Evolutionary conservation across 2,888 invertebrate species (phyloP).

Genomic region (Limnephilus lunatus): DNA sequence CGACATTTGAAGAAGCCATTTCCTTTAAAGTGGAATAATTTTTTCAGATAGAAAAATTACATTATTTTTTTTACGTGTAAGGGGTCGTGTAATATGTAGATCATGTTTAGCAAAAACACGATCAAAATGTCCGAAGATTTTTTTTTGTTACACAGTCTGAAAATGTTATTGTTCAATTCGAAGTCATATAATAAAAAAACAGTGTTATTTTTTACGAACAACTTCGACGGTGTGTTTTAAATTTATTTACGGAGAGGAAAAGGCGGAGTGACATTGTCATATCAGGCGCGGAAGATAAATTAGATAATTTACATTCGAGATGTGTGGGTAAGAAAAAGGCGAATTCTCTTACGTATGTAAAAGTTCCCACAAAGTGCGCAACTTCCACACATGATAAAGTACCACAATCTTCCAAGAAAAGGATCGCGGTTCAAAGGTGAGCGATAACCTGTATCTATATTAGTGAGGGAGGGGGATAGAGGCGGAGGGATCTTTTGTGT

Average conservation of each 20-base stretch:
- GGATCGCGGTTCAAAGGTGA: conserved; percentile 59
- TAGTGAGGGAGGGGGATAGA: conserved; percentile 49
- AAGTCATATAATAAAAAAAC: not conserved
- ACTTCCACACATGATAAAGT: conserved; percentile 44
- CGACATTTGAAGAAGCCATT: not conserved
- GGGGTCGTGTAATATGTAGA: not conserved
- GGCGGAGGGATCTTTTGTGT: conserved; percentile 37
- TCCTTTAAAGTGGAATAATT: not conserved
- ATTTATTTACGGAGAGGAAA: not conserved
- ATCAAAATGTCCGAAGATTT: not conserved
- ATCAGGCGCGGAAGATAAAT: conserved; percentile 31
- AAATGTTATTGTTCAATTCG: not conserved
- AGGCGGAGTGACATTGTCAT: conserved; percentile 39
- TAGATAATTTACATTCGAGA: conserved; percentile 48
- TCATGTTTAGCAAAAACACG: not conserved
- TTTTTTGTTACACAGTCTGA: not conserved
- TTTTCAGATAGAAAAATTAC: not conserved
- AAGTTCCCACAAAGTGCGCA: conserved; percentile 42
- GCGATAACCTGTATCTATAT: conserved; percentile 61
- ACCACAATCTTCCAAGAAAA: conserved; percentile 52
- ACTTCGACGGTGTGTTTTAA: conserved; percentile 18
- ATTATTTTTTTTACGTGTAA: not conserved
- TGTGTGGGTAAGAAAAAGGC: conserved; percentile 36
- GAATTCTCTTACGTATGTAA: conserved; percentile 47
- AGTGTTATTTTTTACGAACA: not conserved